Evolutionary conservation across 1,140 invertebrate genomes (phyloP).

Genomic region (Heliconius hermathena): DNA sequence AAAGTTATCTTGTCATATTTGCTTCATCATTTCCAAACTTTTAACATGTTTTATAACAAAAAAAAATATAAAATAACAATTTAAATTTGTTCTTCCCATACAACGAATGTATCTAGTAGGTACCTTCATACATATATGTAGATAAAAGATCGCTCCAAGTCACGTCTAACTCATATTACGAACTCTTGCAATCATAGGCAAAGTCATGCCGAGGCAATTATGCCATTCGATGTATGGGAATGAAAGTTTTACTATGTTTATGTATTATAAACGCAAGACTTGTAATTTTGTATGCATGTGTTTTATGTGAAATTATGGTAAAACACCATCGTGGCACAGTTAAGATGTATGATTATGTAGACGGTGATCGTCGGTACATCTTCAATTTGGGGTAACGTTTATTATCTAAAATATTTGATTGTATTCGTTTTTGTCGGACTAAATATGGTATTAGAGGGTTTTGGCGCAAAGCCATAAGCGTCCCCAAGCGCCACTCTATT

Average conservation of each 20-base stretch:
- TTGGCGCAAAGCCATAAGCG: too few relatives aligned
- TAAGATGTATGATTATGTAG: too few relatives aligned
- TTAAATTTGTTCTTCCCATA: background rate
- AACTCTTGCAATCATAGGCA: conserved; percentile 15
- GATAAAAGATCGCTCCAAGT: conserved; percentile 7
- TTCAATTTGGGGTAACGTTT: too few relatives aligned
- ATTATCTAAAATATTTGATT: too few relatives aligned
- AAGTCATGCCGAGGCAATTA: conserved; percentile 17
- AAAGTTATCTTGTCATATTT: too few relatives aligned
- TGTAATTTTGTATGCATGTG: background rate
- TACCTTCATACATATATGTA: background rate
- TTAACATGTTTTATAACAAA: too few relatives aligned
- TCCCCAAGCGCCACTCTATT: too few relatives aligned
- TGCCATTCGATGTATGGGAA: conserved; percentile 17
- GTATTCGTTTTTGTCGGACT: too few relatives aligned
- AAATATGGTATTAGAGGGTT: too few relatives aligned
- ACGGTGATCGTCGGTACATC: too few relatives aligned
- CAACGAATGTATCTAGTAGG: background rate
- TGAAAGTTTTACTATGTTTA: conserved; percentile 22
- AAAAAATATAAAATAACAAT: background rate
- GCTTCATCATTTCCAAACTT: too few relatives aligned
- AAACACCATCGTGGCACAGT: too few relatives aligned
- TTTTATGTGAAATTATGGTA: background rate
- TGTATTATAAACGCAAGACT: conserved; percentile 4
- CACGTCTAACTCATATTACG: conserved; percentile 8